phyloP scores from a whole-genome alignment of 2,797 vertebrate genomes.

The Siniperca undulata region DNA sequence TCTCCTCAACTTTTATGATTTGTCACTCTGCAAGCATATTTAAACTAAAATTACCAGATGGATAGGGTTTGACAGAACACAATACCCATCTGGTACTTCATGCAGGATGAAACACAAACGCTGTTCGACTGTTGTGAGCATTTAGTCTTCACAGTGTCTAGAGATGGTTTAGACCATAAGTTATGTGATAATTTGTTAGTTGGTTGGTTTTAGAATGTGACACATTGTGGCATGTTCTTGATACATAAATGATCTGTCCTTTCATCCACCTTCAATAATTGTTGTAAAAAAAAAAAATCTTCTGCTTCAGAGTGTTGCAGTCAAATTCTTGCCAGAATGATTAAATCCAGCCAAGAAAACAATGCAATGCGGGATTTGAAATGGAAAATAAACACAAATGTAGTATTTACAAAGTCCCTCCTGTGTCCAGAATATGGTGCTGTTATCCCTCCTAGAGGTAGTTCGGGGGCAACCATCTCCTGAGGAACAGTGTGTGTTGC shows the following conservation, averaged over 20 bases:
- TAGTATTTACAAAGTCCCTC: not conserved
- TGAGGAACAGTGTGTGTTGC: conserved; percentile 74
- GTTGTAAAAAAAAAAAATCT: not conserved
- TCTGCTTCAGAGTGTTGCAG: not conserved
- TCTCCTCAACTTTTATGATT: not conserved
- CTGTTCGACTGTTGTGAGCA: not conserved
- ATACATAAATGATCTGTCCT: not conserved
- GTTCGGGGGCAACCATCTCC: conserved; percentile 78
- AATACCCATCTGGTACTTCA: too few relatives aligned
- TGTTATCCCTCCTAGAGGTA: conserved; percentile 81
- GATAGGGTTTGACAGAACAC: not conserved
- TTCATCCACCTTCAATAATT: not conserved
- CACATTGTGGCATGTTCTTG: not conserved
- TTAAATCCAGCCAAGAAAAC: conserved; percentile 4
- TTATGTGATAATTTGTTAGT: not conserved
- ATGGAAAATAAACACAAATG: not conserved
- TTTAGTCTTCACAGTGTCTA: not conserved
- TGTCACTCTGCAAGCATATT: not conserved
- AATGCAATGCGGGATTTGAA: not conserved
- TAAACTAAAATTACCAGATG: not conserved
- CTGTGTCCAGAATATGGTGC: conserved; percentile 63
- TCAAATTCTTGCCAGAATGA: not conserved
- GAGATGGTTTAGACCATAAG: too few relatives aligned
- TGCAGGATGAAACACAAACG: not conserved
- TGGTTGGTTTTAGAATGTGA: not conserved